A percentile compares a stretch with the other conserved stretches of the same genome.
These are phyloP conservation scores for Tachuris rubrigastra DNA, from an alignment of 2,113 vertebrate species.

Conservation along the genomic window DNA sequence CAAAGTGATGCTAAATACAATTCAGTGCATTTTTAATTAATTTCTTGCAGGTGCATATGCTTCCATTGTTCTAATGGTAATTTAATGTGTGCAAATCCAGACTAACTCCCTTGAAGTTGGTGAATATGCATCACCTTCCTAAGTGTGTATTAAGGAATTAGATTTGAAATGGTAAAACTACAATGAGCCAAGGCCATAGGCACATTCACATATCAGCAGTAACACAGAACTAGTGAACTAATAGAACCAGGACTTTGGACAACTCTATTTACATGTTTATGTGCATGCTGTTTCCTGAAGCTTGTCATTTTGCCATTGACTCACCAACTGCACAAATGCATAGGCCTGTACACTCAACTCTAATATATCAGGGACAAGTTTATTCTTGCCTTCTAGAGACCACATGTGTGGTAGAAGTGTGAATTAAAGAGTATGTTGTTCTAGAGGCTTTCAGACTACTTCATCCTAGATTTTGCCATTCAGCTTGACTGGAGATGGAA, in stretches of 20 bases:
- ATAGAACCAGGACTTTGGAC: not conserved
- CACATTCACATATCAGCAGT: not conserved
- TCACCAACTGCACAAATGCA: not conserved
- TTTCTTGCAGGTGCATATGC: not conserved
- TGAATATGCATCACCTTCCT: constrained; percentile 12
- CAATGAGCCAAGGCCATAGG: not conserved
- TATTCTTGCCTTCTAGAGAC: not conserved
- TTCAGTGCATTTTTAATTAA: not conserved
- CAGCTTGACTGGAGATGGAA: not conserved
- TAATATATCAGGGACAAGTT: not conserved
- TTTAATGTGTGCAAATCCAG: constrained; percentile 2
- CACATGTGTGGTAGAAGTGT: not conserved
- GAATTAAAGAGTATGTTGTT: not conserved
- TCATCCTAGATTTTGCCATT: not conserved
- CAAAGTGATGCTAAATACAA: constrained; percentile 34
- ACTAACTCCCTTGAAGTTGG: not conserved
- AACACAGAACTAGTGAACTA: not conserved
- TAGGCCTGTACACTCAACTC: not conserved
- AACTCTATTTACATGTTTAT: not conserved
- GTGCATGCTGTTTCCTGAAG: not conserved
- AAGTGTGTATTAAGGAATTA: not conserved
- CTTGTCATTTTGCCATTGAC: not conserved
- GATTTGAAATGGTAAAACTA: not conserved
- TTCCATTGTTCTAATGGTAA: not conserved
- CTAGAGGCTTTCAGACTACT: not conserved